A percentile compares a stretch with the other conserved stretches of the same genome.
Evolutionary conservation across 2,113 vertebrate genomes (phyloP).

Genomic region (Salvelinus sp.): DNA sequence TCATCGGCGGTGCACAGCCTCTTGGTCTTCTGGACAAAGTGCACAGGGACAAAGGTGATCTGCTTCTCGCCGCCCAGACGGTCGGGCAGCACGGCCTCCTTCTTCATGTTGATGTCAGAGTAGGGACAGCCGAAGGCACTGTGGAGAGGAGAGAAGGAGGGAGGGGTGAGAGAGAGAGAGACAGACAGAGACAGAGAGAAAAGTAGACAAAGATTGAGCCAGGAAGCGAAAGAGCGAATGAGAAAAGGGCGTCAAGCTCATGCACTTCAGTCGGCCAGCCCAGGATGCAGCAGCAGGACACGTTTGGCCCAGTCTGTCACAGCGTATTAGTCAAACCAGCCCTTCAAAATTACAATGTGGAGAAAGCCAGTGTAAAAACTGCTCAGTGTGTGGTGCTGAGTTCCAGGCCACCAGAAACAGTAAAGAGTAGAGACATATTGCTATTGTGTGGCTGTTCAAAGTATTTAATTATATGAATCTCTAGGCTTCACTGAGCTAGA

Average conservation of each 20-base stretch:
- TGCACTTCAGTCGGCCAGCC: too few species aligned
- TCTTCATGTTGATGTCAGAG: constrained; percentile 76
- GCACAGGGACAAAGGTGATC: constrained; percentile 63
- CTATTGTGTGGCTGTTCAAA: neutral
- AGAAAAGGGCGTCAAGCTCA: too few species aligned
- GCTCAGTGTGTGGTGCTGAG: neutral
- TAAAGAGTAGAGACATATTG: neutral
- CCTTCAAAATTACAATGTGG: neutral
- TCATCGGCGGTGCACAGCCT: constrained; percentile 39
- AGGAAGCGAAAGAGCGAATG: neutral
- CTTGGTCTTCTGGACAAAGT: constrained; percentile 52
- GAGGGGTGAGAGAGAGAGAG: neutral
- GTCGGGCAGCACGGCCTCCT: constrained; percentile 72
- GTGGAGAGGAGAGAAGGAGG: neutral
- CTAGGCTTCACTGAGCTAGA: neutral
- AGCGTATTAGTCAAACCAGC: neutral
- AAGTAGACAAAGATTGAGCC: neutral
- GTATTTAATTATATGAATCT: neutral
- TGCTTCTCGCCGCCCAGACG: constrained; percentile 70
- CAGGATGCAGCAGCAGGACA: too few species aligned
- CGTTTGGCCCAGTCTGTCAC: neutral
- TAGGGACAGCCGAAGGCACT: constrained; percentile 82
- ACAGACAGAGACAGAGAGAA: neutral
- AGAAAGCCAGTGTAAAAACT: neutral
- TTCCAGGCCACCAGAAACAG: neutral